Evolutionary conservation across 2,113 vertebrate genomes (phyloP), one percentile per base, ranked within the genome.

Genomic region (Engystomops pustulosus): DNA sequence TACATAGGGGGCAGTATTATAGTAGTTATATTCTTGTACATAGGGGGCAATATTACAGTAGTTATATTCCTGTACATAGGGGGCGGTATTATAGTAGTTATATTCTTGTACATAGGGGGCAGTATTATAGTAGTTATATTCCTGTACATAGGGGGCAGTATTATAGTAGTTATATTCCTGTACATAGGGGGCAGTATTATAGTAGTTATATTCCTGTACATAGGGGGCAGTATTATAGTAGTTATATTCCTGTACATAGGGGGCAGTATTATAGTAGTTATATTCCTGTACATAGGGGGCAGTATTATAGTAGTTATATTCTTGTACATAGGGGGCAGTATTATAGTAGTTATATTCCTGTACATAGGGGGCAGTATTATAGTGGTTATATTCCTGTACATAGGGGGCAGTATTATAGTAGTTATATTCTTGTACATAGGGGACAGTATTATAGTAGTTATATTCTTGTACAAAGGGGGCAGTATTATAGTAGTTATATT

Each of bases 241-340:
- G 55, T 60, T 60, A 60, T 60, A n/a, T n/a, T n/a, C n/a, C n/a
- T n/a, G n/a, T n/a, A n/a, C n/a, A n/a, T n/a, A n/a, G n/a, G n/a
- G n/a, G n/a, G n/a, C 15, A 49, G 47, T 49, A 49, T 49, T 49
- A 49, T 49, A 49, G 47, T 18, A 49, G 47, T 49, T 60, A 60
- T 60, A 60, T 60, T 11, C 53, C 11, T 58, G 53, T 58, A 58
- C 20, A 58, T 58, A 58, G n/a, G 53, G 53, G 11, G 53, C 53
- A 58, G 53, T 58, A 58, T 60, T 27, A 60, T 60, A 60, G 55
- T 27, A 60, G 55, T 60, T 60, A 60, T 60, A n/a, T n/a, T n/a
- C n/a, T n/a, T n/a, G n/a, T n/a, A n/a, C n/a, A n/a, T n/a, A n/a
- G n/a, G n/a, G n/a, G n/a, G n/a, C 15, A 49, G 47, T 49, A 49